Evolutionary conservation across 2,797 vertebrate genomes (phyloP).

Genomic region (Acomys russatus): DNA sequence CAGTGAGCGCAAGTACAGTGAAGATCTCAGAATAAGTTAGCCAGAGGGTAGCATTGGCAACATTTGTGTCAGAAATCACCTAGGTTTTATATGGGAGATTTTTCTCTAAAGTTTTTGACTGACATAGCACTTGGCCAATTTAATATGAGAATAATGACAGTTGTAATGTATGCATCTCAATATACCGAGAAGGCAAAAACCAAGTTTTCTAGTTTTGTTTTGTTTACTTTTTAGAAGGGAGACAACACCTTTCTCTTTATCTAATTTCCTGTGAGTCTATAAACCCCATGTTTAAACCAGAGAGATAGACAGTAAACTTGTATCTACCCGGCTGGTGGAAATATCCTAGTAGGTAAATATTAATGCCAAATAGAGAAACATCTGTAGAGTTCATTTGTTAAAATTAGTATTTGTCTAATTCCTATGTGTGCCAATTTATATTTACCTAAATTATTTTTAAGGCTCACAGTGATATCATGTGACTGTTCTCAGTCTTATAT

Average conservation of each 20-base stretch:
- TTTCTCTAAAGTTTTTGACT: not conserved
- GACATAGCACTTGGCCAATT: not conserved
- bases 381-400: constrained; percentile 4
- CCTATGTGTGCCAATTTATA: not conserved
- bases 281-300: not conserved
- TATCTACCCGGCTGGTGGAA: not conserved
- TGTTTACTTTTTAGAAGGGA: not conserved
- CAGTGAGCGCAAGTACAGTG: not conserved
- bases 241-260: not conserved
- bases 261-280: not conserved
- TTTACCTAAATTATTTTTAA: constrained; percentile 12
- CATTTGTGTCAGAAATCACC: constrained; percentile 14
- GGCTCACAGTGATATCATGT: not conserved
- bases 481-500: not conserved
- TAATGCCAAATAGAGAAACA: not conserved
- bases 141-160: not conserved
- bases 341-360: not conserved
- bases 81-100: not conserved
- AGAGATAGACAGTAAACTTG: not conserved
- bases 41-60: not conserved
- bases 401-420: not conserved
- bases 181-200: not conserved
- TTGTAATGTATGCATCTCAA: not conserved
- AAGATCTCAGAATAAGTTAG: not conserved
- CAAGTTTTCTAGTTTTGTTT: not conserved